Conservation (phyloP, 1,140 invertebrate genomes). For the Lepidotrigona ventralis region DNA sequence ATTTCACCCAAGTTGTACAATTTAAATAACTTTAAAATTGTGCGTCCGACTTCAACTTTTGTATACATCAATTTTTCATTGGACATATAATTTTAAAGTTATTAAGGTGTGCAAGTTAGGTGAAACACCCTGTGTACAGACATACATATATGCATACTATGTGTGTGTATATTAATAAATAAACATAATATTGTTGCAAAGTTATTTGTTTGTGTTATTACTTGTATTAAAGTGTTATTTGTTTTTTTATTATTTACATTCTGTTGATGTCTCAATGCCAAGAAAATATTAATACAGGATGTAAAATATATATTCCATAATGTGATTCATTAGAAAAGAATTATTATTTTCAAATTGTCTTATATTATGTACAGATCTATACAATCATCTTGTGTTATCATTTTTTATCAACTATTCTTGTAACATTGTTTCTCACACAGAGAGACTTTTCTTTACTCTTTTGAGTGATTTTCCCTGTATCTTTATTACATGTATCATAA, state of each 20-base stretch:
- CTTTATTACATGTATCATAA: constrained; percentile 41
- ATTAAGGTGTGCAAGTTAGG: too few species aligned
- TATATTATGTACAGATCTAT: constrained; percentile 71
- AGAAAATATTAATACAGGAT: constrained; percentile 4
- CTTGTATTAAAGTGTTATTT: constrained; percentile 6
- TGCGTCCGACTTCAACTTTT: too few species aligned
- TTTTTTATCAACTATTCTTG: constrained; percentile 9
- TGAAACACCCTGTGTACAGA: too few species aligned
- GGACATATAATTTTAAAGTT: too few species aligned
- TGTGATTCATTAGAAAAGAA: constrained; percentile 61
- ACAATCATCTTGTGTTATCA: constrained; percentile 55
- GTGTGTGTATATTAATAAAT: constrained; percentile 33
- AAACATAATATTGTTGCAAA: constrained; percentile 39
- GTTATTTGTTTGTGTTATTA: background rate
- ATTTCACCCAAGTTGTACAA: too few species aligned
- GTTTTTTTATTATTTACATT: background rate
- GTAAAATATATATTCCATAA: background rate
- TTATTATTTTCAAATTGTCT: constrained; percentile 63
- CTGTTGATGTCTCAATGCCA: background rate
- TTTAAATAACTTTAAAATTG: too few species aligned
- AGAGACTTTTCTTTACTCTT: background rate
- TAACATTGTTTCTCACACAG: background rate
- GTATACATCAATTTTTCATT: too few species aligned
- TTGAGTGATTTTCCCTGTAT: constrained; percentile 10
- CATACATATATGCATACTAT: background rate